Conservation (phyloP, 1,140 invertebrate genomes). For the Sitophilus oryzae region DNA sequence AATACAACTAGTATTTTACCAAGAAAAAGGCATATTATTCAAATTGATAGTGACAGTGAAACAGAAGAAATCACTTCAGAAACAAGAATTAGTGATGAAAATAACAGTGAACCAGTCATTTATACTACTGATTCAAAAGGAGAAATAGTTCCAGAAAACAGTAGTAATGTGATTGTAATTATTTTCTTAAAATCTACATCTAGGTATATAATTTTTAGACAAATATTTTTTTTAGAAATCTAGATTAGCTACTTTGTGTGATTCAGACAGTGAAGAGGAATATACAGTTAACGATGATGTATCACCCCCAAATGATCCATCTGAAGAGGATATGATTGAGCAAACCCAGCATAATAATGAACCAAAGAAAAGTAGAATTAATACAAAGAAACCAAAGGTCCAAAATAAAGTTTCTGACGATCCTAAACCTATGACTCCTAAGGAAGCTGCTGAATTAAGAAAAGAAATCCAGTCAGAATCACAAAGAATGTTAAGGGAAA, state of each 20-base stretch:
- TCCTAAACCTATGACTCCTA: constrained; percentile 44
- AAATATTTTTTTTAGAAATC: constrained; percentile 18
- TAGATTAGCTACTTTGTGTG: constrained; percentile 27
- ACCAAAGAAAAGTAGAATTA: constrained; percentile 11
- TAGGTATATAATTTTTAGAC: background rate
- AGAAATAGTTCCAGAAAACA: constrained; percentile 21
- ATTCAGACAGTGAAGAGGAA: constrained; percentile 33
- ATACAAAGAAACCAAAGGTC: constrained; percentile 5
- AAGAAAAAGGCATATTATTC: constrained; percentile 12
- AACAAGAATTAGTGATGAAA: constrained; percentile 8
- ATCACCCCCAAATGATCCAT: background rate
- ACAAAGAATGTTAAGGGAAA: constrained; percentile 64
- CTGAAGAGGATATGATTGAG: constrained; percentile 13
- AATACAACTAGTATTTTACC: background rate
- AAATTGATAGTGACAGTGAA: constrained; percentile 32
- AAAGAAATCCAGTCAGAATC: constrained; percentile 54
- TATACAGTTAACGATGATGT: background rate
- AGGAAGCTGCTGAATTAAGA: constrained; percentile 52
- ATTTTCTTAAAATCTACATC: background rate
- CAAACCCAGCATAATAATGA: constrained; percentile 8
- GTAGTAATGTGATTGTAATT: background rate
- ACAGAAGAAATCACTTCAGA: constrained; percentile 4
- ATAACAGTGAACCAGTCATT: constrained; percentile 11
- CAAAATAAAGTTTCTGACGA: constrained; percentile 31
- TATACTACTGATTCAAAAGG: constrained; percentile 19